These are phyloP conservation scores for Gambelia wislizenii DNA, from an alignment of 2,797 vertebrate species.

Conservation along the genomic window DNA sequence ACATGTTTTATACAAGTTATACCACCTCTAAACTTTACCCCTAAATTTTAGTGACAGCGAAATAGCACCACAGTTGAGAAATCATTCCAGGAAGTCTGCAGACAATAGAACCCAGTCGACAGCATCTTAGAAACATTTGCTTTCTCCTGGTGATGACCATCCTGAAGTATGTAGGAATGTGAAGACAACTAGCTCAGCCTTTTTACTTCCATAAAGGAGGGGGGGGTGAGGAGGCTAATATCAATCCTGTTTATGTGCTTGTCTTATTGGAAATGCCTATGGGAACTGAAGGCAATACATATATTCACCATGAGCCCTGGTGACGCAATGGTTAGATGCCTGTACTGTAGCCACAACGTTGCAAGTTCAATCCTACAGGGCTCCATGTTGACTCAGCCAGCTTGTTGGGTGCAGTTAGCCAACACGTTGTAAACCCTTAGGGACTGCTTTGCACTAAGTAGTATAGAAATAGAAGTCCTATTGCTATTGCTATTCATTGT, in stretches of 20 bases:
- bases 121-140: not conserved
- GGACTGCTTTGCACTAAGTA: no score
- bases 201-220: not conserved
- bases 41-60: no score
- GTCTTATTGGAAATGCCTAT: no score
- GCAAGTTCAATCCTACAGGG: no score
- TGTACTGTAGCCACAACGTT: no score
- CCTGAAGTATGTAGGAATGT: not conserved
- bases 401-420: no score
- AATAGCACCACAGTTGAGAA: not conserved
- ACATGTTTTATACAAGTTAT: not conserved
- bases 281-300: not conserved
- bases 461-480: no score
- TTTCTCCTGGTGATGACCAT: not conserved
- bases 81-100: not conserved
- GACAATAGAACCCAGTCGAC: not conserved
- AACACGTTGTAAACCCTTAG: no score
- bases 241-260: not conserved
- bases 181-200: not conserved
- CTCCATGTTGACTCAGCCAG: no score
- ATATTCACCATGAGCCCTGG: no score
- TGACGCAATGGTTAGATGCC: no score
- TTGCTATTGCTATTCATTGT: no score
- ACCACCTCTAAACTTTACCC: not conserved
- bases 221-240: not conserved